Conservation (phyloP, 1,140 invertebrate genomes). For the Coenobita brevimanus region DNA sequence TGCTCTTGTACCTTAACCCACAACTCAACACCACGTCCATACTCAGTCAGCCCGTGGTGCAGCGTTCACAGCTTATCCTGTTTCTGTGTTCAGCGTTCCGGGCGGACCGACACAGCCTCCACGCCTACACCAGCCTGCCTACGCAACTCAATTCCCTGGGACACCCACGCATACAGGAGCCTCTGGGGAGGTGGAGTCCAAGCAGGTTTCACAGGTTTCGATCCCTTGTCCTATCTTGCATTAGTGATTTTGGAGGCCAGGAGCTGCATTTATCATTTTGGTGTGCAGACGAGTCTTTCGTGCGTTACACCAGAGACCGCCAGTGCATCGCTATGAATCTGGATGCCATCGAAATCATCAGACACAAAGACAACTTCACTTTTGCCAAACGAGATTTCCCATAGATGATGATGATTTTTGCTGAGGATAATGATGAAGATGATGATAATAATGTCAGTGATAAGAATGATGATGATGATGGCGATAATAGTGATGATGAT, state of each 20-base stretch:
- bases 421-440: too few species aligned
- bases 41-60: background rate
- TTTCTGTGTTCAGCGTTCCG: background rate
- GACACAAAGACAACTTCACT: conserved; percentile 29
- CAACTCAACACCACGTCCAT: background rate
- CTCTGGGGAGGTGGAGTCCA: conserved; percentile 26
- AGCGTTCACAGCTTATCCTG: conserved; percentile 32
- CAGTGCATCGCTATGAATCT: conserved; percentile 15
- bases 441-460: too few species aligned
- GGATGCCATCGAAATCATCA: conserved; percentile 30
- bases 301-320: background rate
- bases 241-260: conserved; percentile 17
- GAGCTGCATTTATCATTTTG: conserved; percentile 18
- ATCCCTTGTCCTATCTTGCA: conserved; percentile 5
- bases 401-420: background rate
- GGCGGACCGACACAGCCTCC: background rate
- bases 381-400: background rate
- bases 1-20: background rate
- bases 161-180: background rate
- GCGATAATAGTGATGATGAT: too few species aligned
- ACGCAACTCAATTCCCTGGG: background rate
- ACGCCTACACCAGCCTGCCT: conserved; percentile 20
- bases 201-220: background rate
- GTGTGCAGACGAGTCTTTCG: conserved; percentile 39
- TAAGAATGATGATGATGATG: too few species aligned